A percentile compares a stretch with the other conserved stretches of the same genome.
phyloP scores from a whole-genome alignment of 2,888 invertebrate genomes.

The Rhagium mordax region DNA sequence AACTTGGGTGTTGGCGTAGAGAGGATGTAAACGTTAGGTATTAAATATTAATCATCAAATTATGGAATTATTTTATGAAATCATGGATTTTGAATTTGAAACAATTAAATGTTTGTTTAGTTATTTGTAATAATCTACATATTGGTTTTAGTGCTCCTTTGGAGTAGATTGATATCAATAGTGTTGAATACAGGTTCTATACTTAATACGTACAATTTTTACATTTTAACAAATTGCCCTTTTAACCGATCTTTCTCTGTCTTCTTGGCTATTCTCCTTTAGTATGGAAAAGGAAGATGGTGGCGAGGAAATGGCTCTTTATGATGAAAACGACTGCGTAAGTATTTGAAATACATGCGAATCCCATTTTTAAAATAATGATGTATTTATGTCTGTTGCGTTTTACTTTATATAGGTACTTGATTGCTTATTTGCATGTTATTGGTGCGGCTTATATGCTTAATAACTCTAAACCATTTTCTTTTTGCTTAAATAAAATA shows the following conservation, averaged over 20 bases:
- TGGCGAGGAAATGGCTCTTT: conserved; percentile 69
- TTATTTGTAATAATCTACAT: too few relatives aligned
- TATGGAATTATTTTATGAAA: too few relatives aligned
- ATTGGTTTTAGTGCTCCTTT: too few relatives aligned
- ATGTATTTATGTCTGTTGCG: conserved; percentile 14
- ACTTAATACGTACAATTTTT: too few relatives aligned
- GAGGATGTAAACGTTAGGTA: conserved; percentile 24
- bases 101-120: too few relatives aligned
- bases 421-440: not conserved
- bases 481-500: not conserved
- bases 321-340: conserved; percentile 68
- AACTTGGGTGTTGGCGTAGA: conserved; percentile 38
- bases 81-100: too few relatives aligned
- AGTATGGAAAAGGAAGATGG: conserved; percentile 70
- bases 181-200: too few relatives aligned
- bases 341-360: conserved; percentile 55
- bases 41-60: not conserved
- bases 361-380: conserved; percentile 11
- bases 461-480: too few relatives aligned
- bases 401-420: not conserved
- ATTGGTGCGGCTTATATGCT: not conserved
- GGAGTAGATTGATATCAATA: too few relatives aligned
- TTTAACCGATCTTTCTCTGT: conserved; percentile 38
- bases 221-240: not conserved
- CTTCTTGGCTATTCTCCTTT: conserved; percentile 46